Conservation (phyloP, 1,140 invertebrate species). For the Pollicipes pollicipes region DNA sequence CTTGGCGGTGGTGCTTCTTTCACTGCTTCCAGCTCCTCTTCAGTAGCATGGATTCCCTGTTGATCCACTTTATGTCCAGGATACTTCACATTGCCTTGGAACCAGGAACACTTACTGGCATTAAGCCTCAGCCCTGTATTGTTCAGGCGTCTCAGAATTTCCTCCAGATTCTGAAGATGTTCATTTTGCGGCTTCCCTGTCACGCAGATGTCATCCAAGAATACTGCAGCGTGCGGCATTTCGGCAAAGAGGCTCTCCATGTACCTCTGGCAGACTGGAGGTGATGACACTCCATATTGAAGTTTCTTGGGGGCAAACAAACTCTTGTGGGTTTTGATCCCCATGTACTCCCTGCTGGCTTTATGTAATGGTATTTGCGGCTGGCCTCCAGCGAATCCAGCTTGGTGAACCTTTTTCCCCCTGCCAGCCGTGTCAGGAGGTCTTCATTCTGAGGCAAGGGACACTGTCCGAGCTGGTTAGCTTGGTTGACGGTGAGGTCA, state of each 20-base stretch:
- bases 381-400: neutral
- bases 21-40: neutral
- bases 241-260: neutral
- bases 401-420: neutral
- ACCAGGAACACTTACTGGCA: neutral
- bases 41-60: neutral
- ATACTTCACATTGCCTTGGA: neutral
- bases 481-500: neutral
- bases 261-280: neutral
- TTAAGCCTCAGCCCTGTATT: neutral
- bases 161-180: no score
- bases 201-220: constrained; percentile 6
- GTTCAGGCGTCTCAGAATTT: neutral
- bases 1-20: neutral
- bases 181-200: constrained; percentile 1
- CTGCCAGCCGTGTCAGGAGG: neutral
- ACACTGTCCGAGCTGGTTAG: neutral
- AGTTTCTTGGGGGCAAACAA: neutral
- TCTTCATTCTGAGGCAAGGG: neutral
- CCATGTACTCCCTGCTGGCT: no score
- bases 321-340: neutral
- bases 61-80: neutral
- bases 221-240: neutral
- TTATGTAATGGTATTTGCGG: no score
- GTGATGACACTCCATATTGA: neutral